Conservation (phyloP, 2,113 vertebrate genomes). For the Nyctereutes procyonoides region DNA sequence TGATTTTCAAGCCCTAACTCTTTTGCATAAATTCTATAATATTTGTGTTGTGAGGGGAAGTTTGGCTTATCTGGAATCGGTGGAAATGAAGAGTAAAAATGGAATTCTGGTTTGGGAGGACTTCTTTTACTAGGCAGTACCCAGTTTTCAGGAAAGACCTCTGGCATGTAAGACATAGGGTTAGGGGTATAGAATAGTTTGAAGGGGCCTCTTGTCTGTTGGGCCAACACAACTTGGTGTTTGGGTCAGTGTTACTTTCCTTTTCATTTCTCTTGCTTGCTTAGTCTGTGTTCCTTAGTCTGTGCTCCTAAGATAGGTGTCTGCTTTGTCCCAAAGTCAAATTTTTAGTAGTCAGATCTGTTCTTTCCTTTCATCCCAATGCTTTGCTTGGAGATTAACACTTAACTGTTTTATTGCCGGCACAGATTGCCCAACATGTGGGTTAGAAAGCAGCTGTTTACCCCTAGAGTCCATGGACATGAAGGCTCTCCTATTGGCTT, state of each 20-base stretch:
- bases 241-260: background rate
- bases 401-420: conserved; percentile 70
- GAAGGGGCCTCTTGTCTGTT: background rate
- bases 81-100: background rate
- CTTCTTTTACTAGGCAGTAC: background rate
- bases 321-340: conserved; percentile 20
- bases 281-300: background rate
- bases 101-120: background rate
- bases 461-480: conserved; percentile 71
- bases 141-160: background rate
- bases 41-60: conserved; percentile 17
- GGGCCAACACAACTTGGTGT: background rate
- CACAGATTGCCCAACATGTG: conserved; percentile 52
- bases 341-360: conserved; percentile 11
- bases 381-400: conserved; percentile 38
- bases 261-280: background rate
- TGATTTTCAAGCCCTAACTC: background rate
- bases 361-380: conserved; percentile 35
- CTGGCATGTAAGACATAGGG: background rate
- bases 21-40: background rate
- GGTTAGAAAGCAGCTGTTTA: conserved; percentile 63
- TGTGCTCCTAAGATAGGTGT: background rate
- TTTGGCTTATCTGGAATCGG: background rate
- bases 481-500: conserved; percentile 56
- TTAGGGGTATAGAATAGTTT: background rate